Evolutionary conservation across 2,797 vertebrate species (phyloP).

Genomic region (Pangasius larnaudii): DNA sequence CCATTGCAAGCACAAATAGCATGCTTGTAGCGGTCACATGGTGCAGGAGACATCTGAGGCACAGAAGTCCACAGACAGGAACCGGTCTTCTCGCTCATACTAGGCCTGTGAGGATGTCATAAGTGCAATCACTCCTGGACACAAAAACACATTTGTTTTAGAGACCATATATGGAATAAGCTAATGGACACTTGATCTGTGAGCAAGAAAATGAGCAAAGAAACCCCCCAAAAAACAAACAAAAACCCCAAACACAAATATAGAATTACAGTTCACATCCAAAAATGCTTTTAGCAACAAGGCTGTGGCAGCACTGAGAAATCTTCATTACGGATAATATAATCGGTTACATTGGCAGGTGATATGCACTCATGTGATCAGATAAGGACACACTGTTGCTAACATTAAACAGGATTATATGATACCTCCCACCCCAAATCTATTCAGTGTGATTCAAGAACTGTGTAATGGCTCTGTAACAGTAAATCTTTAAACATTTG

Average conservation of each 20-base stretch:
- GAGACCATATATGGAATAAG: not conserved
- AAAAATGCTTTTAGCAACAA: not conserved
- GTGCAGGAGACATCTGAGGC: constrained; percentile 69
- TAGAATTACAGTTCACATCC: not conserved
- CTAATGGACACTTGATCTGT: not conserved
- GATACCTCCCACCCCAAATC: no score
- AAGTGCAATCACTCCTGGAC: constrained; percentile 35
- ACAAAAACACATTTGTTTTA: constrained; percentile 24
- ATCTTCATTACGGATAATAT: not conserved
- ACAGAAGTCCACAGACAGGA: constrained; percentile 74
- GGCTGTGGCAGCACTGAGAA: not conserved
- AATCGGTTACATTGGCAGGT: not conserved
- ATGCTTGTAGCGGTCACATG: constrained; percentile 83
- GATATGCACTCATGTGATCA: not conserved
- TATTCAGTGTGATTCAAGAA: not conserved
- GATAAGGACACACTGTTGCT: not conserved
- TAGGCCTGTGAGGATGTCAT: constrained; percentile 42
- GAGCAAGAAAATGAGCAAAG: not conserved
- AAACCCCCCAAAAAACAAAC: not conserved
- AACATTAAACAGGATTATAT: not conserved
- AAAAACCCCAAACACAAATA: not conserved
- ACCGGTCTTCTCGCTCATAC: constrained; percentile 65
- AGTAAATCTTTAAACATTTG: not conserved
- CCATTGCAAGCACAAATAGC: constrained; percentile 75
- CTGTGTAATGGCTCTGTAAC: not conserved